Conservation (phyloP, 2,113 vertebrate species). For the Thalassoma bifasciatum region DNA sequence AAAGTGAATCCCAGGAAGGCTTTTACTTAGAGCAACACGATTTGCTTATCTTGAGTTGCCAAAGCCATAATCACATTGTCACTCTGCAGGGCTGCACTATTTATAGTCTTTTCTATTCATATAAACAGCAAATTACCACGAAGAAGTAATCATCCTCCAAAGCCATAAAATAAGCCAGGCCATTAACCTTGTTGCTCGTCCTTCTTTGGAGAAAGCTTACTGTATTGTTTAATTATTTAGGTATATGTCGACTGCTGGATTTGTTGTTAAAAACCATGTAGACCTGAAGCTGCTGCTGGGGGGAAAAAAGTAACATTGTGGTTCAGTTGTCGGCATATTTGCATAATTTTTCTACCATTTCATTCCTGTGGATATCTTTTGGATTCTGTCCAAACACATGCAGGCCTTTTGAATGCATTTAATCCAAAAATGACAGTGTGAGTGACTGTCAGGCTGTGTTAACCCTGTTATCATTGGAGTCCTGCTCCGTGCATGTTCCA, state of each 20-base stretch:
- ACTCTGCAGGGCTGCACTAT: slow-evolving; percentile 67
- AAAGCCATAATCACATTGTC: slow-evolving; percentile 77
- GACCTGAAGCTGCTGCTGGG: slow-evolving; percentile 1
- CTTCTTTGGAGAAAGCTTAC: slow-evolving; percentile 31
- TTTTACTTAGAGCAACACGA: slow-evolving; percentile 70
- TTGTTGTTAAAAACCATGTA: slow-evolving; percentile 15
- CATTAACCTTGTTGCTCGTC: slow-evolving; percentile 63
- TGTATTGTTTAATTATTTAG: not conserved
- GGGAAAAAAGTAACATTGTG: slow-evolving; percentile 30
- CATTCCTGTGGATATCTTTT: slow-evolving; percentile 27
- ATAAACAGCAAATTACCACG: slow-evolving; percentile 69
- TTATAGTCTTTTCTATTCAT: slow-evolving; percentile 64
- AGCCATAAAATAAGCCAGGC: slow-evolving; percentile 50
- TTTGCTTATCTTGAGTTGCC: slow-evolving; percentile 76
- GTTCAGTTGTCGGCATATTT: slow-evolving; percentile 22
- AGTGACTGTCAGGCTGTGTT: slow-evolving; percentile 35
- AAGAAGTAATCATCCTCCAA: slow-evolving; percentile 63
- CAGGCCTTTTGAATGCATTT: slow-evolving; percentile 30
- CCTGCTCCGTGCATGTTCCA: slow-evolving; percentile 25
- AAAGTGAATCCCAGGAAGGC: slow-evolving; percentile 69
- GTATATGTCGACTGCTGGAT: slow-evolving; percentile 5
- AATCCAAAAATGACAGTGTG: slow-evolving; percentile 35
- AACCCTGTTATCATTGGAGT: slow-evolving; percentile 40
- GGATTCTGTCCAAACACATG: slow-evolving; percentile 50
- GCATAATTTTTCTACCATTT: slow-evolving; percentile 30